phyloP scores from a whole-genome alignment of 2,888 invertebrate species.

The Rosalia funebris region DNA sequence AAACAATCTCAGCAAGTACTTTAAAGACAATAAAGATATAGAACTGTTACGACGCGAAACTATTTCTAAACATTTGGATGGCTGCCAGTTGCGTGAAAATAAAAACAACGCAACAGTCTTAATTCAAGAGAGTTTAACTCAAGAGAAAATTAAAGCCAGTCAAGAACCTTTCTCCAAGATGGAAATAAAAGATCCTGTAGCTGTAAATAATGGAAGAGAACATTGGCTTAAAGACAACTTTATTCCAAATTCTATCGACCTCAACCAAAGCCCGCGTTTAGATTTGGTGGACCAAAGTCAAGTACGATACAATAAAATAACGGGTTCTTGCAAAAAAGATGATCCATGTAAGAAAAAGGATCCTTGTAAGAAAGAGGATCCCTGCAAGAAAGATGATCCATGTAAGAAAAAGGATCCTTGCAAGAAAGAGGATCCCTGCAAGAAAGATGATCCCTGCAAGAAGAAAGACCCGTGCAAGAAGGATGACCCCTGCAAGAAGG shows the following conservation, averaged over 20 bases:
- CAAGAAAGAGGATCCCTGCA: constrained; percentile 34
- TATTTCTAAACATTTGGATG: not conserved
- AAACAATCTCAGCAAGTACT: constrained; percentile 32
- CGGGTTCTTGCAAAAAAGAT: constrained; percentile 17
- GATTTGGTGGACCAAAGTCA: too few species aligned
- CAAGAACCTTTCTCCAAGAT: not conserved
- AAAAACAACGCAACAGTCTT: too few species aligned
- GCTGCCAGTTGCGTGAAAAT: not conserved
- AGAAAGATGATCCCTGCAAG: constrained; percentile 25
- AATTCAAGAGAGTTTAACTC: too few species aligned
- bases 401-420: constrained; percentile 39
- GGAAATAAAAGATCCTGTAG: constrained; percentile 25
- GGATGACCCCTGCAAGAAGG: constrained; percentile 30
- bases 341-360: constrained; percentile 38
- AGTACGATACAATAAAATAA: too few species aligned
- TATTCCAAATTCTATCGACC: too few species aligned
- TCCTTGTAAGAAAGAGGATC: constrained; percentile 30
- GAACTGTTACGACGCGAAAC: not conserved
- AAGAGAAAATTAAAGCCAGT: not conserved
- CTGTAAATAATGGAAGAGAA: constrained; percentile 10
- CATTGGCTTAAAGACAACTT: too few species aligned
- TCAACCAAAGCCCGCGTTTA: too few species aligned
- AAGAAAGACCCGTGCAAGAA: constrained; percentile 33
- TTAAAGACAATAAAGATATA: not conserved
- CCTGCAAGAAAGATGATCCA: constrained; percentile 33